Evolutionary conservation across 2,113 vertebrate genomes (phyloP), one percentile per base, ranked within the genome.

Genomic region (Podarcis cretensis): DNA sequence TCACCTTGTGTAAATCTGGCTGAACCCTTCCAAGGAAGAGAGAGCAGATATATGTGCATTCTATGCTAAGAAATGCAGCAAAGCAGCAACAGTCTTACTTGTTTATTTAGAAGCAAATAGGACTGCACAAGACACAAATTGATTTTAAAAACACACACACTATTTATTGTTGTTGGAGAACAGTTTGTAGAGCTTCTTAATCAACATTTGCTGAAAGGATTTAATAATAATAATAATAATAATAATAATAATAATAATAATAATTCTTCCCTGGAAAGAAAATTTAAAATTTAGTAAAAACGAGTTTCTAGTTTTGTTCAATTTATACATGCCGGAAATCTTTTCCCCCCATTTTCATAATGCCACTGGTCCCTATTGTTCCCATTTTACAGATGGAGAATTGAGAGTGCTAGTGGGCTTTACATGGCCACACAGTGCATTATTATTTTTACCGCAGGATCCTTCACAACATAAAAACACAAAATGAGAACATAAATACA

Each of bases 1-100:
- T 96, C 96, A 96, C 96, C 96, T 96, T 96, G 94, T 94, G 93
- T 96, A 96, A 96, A 95, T 94, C 79, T 92, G 89, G 93, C 91
- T 94, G 93, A 94, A 95, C 93, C 93, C 93, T 94, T 96, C 96
- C 87, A 90, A 59, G 84, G 66, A 37, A 81, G 63, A 57, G 93
- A 94, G 93, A 92, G 92, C 93, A 94, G 92, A 91, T 80, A 93
- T 94, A 93, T 88, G 10, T 54, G 48, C 48, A 95, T 95, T 95
- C 95, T 93, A 92, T 94, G 94, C 94, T 93, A 94, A 95, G 93
- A 93, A 95, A 95, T 90, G 91, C 92, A 95, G 94, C 93, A 95
- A 94, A 89, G 94, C 95, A 91, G 92, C 81, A 69, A 30, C 92
- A 92, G 94, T 92, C 93, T 94, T 95, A 91, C 93, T 92, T 94